Base-by-base conservation (phyloP, 2,113 vertebrate species). In the Sminthopsis crassicaudata region DNA sequence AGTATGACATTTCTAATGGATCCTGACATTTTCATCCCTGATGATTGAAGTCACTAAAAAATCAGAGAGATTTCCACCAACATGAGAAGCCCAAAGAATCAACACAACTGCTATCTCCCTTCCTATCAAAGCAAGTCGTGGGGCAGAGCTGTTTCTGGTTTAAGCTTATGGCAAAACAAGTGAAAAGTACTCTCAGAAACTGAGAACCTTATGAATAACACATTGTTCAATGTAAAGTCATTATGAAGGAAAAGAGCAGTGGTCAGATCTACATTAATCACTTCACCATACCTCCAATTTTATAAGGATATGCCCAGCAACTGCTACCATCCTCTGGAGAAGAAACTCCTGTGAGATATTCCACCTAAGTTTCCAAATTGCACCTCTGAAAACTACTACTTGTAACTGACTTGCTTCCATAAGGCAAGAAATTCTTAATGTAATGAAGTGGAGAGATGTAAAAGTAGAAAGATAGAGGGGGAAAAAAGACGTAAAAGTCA, bases 351-450 rank as follows among this genome's bases (percentile, higher is more conserved):
- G 14, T 50, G 51, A 51, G 46, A 88, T 57, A 54, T 46, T 96
- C 51, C 11, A 53, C 55, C 55, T 30, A 50, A 90, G 46, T 0
- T 48, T 48, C 92, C 53, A 54, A 92, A 53, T 25, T 36, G 48
- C 84, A 52, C 24, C 67, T 94, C 92, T 92, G 53, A 55, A 94
- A 95, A 96, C 93, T 42, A 25, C 36, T 90, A 50, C 42, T 24
- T 84, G 23, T 46, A 36, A 84, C 84, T 36, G 60, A 53, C 12
- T 54, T 2, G 26, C 4, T 36, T 93, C 51, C 52, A 36, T 16
- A 89, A 6, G 46, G 89, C 50, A 90, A 52, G 54, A 93, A 60
- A 92, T 6, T 91, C 54, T 54, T 57, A 51, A 76, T 0, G 27
- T 90, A 93, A 89, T 2, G 0, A 93, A 48, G 53, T 23, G 84